Evolutionary conservation across 2,113 vertebrate species (phyloP).

Genomic region (Piprites chloris): DNA sequence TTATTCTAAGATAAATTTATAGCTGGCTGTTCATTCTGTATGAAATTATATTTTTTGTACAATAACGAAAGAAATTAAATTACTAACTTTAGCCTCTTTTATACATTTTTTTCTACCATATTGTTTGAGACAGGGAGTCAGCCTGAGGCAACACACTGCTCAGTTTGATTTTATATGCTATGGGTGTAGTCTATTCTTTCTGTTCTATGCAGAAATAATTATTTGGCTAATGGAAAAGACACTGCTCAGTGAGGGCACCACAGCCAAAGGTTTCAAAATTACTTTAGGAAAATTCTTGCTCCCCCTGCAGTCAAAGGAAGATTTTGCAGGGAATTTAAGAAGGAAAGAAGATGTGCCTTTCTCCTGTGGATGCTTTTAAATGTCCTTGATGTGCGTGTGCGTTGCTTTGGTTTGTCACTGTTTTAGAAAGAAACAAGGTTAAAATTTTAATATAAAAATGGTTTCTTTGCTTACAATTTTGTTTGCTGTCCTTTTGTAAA

Average conservation of each 20-base stretch:
- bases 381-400: background rate
- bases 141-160: background rate
- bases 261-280: background rate
- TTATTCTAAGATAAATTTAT: background rate
- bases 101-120: background rate
- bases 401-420: background rate
- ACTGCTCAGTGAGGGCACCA: background rate
- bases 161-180: background rate
- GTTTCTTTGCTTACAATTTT: background rate
- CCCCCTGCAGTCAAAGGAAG: conserved; percentile 12
- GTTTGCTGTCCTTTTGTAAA: background rate
- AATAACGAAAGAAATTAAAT: background rate
- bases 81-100: background rate
- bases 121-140: background rate
- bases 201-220: background rate
- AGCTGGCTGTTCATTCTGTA: background rate
- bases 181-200: background rate
- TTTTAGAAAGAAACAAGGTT: background rate
- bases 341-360: background rate
- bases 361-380: background rate
- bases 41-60: background rate
- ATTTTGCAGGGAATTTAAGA: background rate
- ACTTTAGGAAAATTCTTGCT: conserved; percentile 32
- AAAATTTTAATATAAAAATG: background rate
- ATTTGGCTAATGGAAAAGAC: background rate